Evolutionary conservation across 2,888 invertebrate species (phyloP).

Genomic region (Stratiomys singularior): DNA sequence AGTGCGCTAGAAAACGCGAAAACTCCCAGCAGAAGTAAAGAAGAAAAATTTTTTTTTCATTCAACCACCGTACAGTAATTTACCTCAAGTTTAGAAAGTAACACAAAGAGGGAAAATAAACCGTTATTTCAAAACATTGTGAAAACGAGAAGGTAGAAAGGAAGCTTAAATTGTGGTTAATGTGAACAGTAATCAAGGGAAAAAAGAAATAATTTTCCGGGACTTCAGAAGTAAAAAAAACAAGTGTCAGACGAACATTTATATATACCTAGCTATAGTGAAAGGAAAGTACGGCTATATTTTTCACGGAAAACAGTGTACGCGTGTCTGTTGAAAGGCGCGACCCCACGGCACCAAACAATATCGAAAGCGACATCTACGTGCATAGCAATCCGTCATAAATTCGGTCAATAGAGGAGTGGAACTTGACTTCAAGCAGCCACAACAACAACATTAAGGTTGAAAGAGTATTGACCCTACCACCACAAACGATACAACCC

Average conservation of each 20-base stretch:
- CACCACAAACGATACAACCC: neutral
- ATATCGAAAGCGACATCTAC: constrained; percentile 15
- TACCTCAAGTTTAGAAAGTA: constrained; percentile 23
- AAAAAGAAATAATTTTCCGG: neutral
- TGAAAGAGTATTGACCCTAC: constrained; percentile 10
- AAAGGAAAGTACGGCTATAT: constrained; percentile 15
- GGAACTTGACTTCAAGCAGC: neutral
- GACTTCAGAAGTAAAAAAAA: neutral
- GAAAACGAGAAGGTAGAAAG: no score
- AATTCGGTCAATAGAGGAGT: constrained; percentile 34
- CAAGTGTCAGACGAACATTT: neutral
- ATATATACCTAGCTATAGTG: neutral
- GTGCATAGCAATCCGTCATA: neutral
- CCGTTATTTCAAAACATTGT: neutral
- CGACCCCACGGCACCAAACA: constrained; percentile 32
- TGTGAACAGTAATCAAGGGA: neutral
- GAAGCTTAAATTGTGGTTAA: no score
- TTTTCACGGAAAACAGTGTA: constrained; percentile 23
- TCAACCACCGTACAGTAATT: constrained; percentile 12
- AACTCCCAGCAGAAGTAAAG: neutral
- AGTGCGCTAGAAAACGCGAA: neutral
- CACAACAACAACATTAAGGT: constrained; percentile 11
- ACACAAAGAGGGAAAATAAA: neutral
- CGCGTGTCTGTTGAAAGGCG: constrained; percentile 19
- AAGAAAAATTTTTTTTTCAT: no score